phyloP scores from a whole-genome alignment of 2,888 invertebrate species.

The Caenorhabditis zanzibari region DNA sequence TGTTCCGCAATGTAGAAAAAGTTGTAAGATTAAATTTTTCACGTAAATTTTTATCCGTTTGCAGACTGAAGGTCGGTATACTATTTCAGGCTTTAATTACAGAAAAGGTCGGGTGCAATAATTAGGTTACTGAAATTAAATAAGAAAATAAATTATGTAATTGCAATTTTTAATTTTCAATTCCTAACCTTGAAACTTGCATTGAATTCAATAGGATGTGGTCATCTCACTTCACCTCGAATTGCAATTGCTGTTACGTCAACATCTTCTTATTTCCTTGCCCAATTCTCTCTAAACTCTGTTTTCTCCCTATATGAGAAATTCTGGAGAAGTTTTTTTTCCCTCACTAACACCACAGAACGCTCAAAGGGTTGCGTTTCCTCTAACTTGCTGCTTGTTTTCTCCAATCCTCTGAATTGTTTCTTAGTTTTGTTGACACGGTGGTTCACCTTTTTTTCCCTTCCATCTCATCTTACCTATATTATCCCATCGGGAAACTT shows the following conservation, averaged over 20 bases:
- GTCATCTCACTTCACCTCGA: slow-evolving; percentile 43
- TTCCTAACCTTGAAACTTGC: slow-evolving; percentile 18
- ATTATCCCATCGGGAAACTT: slow-evolving; percentile 10
- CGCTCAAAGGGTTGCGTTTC: slow-evolving; percentile 40
- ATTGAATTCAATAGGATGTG: slow-evolving; percentile 20
- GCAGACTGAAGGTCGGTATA: neutral
- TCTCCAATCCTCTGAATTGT: neutral
- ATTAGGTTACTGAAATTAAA: neutral
- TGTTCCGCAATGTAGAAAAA: neutral
- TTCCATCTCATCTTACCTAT: slow-evolving; percentile 4
- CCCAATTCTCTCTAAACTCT: slow-evolving; percentile 15
- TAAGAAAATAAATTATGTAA: neutral
- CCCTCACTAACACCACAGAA: slow-evolving; percentile 45
- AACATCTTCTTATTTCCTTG: slow-evolving; percentile 17
- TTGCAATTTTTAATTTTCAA: neutral
- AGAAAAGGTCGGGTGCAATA: neutral
- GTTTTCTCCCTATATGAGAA: slow-evolving; percentile 20
- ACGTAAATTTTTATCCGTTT: neutral
- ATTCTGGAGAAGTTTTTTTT: slow-evolving; percentile 16
- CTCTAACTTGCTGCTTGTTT: slow-evolving; percentile 8
- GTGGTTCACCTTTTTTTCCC: neutral
- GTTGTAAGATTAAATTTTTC: neutral
- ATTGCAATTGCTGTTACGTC: slow-evolving; percentile 40
- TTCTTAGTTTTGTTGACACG: slow-evolving; percentile 21
- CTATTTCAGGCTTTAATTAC: neutral